Conservation (phyloP, 2,797 vertebrate genomes). For the Lutjanus argentimaculatus region DNA sequence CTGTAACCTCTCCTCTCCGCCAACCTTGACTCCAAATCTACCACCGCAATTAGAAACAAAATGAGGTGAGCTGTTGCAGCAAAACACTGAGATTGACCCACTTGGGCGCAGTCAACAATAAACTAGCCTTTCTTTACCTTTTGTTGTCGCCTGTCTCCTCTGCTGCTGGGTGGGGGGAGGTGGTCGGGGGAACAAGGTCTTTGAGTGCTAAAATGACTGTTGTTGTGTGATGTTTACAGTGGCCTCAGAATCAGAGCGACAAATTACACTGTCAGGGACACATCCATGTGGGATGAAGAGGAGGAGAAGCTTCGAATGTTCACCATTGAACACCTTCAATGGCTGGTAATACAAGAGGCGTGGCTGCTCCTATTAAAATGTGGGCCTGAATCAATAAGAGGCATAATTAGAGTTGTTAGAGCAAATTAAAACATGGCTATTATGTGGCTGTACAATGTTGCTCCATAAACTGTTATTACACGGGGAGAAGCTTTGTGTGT, state of each 20-base stretch:
- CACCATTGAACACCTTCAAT: constrained; percentile 99
- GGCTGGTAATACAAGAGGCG: constrained; percentile 97
- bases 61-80: constrained; percentile 64
- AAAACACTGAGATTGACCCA: constrained; percentile 82
- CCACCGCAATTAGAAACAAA: constrained; percentile 76
- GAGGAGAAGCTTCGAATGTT: constrained; percentile 95
- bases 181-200: constrained; percentile 55
- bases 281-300: constrained; percentile 90
- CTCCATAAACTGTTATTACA: constrained; percentile 98
- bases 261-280: constrained; percentile 98
- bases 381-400: constrained; percentile 99
- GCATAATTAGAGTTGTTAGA: constrained; percentile 99
- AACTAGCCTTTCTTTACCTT: constrained; percentile 74
- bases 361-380: constrained; percentile 98
- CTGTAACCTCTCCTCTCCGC: constrained; percentile 44
- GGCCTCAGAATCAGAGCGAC: constrained; percentile 89
- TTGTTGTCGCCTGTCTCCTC: constrained; percentile 81
- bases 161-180: constrained; percentile 64
- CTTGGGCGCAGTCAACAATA: constrained; percentile 80
- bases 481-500: constrained; percentile 87
- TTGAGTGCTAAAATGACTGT: constrained; percentile 92
- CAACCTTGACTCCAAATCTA: constrained; percentile 47
- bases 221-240: constrained; percentile 92
- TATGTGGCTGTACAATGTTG: constrained; percentile 97
- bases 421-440: constrained; percentile 99